Base-by-base conservation (phyloP, 1,140 invertebrate species). In the Cardiocondyla obscurior region DNA sequence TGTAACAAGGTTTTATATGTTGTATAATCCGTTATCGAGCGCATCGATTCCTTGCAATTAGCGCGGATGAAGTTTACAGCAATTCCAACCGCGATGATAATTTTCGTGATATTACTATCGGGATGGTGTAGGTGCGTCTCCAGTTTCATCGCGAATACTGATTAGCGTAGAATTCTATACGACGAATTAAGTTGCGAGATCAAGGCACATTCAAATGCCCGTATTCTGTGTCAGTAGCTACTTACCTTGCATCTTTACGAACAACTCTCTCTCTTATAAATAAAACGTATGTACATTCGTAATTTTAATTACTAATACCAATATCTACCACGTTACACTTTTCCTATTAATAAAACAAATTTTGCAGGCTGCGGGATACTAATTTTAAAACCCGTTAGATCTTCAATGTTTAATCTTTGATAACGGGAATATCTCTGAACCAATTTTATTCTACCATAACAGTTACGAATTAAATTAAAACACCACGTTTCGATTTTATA, bases 171-270 rank as follows among this genome's bases (percentile, higher is more conserved):
- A n/a, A 91, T 97, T 25, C 96, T 96, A 2, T 97, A 96, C 25
- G 97, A 96, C 96, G 97, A 97, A 44, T 95, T 94, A 85, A 95
- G 96, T 16, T 98, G 97, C 89, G 97, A 95, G 5, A 93, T 94
- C 77, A 94, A 95, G 1, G 90, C 91, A 8, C 95, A 95, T 89
- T 97, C 97, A 0, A 97, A 97, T 7, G 96, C 97, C 65, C 97
- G 96, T 90, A 95, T 95, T 1, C 95, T n/a, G 96, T 49, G 95
- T 97, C 39, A 90, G 95, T 4, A 93, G 94, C 76, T 96, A 96
- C 88, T 93, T 95, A 30, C 85, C 93, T 53, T 97, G 96, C 96
- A 88, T 88, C 64, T 76, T 69, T 25, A 30, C 16, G 25, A 82
- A 85, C 53, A 65, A 82, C 5, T 82, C 58, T n/a, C 55, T 88